Evolutionary conservation across 2,113 vertebrate genomes (phyloP), one percentile per base, ranked within the genome.

Genomic region (Polyodon spathula): DNA sequence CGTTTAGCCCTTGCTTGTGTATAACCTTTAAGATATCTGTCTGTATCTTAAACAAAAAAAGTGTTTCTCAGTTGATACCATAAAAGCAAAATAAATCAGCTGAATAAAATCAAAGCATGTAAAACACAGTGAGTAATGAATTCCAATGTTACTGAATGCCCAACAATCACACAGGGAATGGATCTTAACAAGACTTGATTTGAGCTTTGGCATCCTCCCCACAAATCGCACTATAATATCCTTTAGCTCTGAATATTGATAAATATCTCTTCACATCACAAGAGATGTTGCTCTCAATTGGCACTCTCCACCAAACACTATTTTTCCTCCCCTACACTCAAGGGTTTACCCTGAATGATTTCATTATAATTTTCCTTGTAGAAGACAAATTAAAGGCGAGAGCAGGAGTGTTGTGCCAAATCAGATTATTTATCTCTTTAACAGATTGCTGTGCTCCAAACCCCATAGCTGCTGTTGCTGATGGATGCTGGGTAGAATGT

Each of bases 361-460:
- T 94, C 92, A 97, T 95, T 93, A 95, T 86, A 82, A 88, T 89
- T 90, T 90, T 89, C 83, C 84, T 87, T 78, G 87, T 91, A 87
- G 84, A 89, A 92, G 88, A 91, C 89, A 92, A 96, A 95, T 94
- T 89, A 95, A 93, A 92, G 86, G 86, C 85, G 81, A 85, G 82
- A 81, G 83, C 84, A 85, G 88, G 89, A 86, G 82, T 84, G 87
- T 88, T 77, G 81, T 85, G 88, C 87, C 86, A 91, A 88, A 94
- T 89, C 85, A 89, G 90, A 93, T 95, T 88, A 93, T 95, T 94
- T 93, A 90, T 93, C 90, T 92, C 86, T 81, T 87, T 86, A 93
- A 93, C 91, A 92, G 89, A 93, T 85, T 93, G 90, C 87, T 80
- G 78, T 72, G 88, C 88, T 87, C 84, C 77, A 87, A 86, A 88